Conservation (phyloP, 1,140 invertebrate genomes). For the Coelopa frigida region DNA sequence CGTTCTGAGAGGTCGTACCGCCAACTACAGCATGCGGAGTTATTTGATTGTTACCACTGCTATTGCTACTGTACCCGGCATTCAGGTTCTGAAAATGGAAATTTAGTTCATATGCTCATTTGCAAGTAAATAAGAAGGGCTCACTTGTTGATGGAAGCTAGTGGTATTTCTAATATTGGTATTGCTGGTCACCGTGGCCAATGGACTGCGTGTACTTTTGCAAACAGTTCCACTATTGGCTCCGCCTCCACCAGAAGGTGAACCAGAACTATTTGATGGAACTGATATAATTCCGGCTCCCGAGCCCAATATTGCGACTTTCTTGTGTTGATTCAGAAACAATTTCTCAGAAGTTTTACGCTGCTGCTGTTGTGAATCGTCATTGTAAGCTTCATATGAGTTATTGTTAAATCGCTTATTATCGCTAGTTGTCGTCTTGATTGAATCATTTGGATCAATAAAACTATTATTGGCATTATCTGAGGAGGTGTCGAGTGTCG, state of each 20-base stretch:
- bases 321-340: conserved; percentile 13
- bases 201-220: conserved; percentile 31
- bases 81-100: no score
- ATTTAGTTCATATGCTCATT: no score
- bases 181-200: conserved; percentile 28
- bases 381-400: conserved; percentile 9
- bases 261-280: background rate
- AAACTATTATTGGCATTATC: conserved; percentile 10
- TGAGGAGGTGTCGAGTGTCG: conserved; percentile 16
- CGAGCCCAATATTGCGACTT: conserved; percentile 8
- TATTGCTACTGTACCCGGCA: no score
- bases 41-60: no score
- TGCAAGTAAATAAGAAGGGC: no score
- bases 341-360: background rate
- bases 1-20: background rate
- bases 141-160: no score
- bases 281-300: background rate
- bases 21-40: no score
- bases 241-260: conserved; percentile 4
- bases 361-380: conserved; percentile 9
- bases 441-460: conserved; percentile 9
- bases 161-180: conserved; percentile 12
- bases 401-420: conserved; percentile 14
- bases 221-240: no score
- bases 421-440: conserved; percentile 4